Percentiles rank a stretch among this genome's conserved stretches.
These are phyloP conservation scores for Ornithoptera priamus DNA, from an alignment of 2,888 invertebrate genomes.

Conservation along the genomic window DNA sequence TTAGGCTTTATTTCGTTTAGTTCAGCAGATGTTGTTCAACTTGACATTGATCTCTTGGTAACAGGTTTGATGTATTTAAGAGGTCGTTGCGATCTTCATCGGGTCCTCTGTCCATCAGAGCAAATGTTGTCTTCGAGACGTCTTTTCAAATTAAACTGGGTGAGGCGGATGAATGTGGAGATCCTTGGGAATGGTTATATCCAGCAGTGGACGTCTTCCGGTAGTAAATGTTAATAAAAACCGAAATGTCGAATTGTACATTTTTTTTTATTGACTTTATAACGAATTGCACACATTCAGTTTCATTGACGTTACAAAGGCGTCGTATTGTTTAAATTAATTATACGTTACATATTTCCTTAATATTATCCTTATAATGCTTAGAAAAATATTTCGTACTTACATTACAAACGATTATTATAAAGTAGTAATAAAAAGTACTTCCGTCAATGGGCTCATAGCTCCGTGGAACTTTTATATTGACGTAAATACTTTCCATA, in stretches of 20 bases:
- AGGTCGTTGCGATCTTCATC: no score
- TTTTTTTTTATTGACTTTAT: constrained; percentile 58
- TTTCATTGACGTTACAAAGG: constrained; percentile 62
- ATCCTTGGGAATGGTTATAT: no score
- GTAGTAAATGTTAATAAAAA: neutral
- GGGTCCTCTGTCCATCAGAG: no score
- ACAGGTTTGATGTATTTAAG: no score
- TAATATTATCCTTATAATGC: constrained; percentile 37
- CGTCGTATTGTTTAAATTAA: constrained; percentile 34
- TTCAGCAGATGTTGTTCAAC: no score
- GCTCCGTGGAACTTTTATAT: constrained; percentile 55
- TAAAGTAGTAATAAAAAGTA: constrained; percentile 53
- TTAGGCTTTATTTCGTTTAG: no score
- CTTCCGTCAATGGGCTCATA: constrained; percentile 72
- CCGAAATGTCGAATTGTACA: constrained; percentile 44
- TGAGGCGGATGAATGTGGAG: no score
- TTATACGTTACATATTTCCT: constrained; percentile 29
- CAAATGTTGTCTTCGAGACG: no score
- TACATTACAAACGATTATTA: constrained; percentile 26
- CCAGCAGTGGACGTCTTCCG: no score
- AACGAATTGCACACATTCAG: constrained; percentile 63
- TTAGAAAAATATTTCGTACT: constrained; percentile 44
- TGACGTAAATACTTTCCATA: constrained; percentile 64
- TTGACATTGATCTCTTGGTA: no score
- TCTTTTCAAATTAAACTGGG: no score